Evolutionary conservation across 2,888 invertebrate species (phyloP), one percentile per base, ranked within the genome.

Genomic region (Pyrgus malvae): DNA sequence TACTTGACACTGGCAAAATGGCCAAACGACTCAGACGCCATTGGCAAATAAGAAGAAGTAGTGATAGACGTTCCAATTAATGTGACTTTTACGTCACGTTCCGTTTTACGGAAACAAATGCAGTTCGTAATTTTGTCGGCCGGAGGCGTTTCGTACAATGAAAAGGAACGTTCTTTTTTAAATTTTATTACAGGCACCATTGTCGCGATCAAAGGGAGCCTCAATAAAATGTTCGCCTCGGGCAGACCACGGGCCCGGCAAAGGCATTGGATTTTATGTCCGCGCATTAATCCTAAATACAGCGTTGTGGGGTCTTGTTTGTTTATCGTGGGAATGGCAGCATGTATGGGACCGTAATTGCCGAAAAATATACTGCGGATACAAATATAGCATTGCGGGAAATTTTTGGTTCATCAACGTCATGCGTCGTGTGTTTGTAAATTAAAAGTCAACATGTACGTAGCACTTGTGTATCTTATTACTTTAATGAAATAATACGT

Each of bases 151-250:
- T 67, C 69, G 75, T 70, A 68, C 75, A 76, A 73, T 78, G 72
- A 77, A 78, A 70, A 67, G 72, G 71, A 74, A 69, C 70, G 77
- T 76, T 66, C 64, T 68, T 68, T 67, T 71, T 70, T 66, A 67
- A 67, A 68, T 71, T 72, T 74, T 72, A 71, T 74, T 70, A 65
- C 69, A 62, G 51, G 31, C 63, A 60, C 68, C 66, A 68, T 70
- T 68, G 66, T 68, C 63, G 63, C 67, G 70, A 72, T 74, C 72
- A 74, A 70, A 69, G 69, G 65, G 61, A 60, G 63, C 62, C 65
- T 68, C 68, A 69, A 71, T 75, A 74, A 75, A 73, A 69, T 63
- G 62, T 61, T 61, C 57, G 67, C 66, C 64, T 62, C 51, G 48
- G 65, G 67, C 62, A 29, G 33, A 40, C n/a, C n/a, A n/a, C n/a